These are phyloP conservation scores for Bellardia pandia DNA, from an alignment of 2,888 invertebrate species.

Conservation along the genomic window DNA sequence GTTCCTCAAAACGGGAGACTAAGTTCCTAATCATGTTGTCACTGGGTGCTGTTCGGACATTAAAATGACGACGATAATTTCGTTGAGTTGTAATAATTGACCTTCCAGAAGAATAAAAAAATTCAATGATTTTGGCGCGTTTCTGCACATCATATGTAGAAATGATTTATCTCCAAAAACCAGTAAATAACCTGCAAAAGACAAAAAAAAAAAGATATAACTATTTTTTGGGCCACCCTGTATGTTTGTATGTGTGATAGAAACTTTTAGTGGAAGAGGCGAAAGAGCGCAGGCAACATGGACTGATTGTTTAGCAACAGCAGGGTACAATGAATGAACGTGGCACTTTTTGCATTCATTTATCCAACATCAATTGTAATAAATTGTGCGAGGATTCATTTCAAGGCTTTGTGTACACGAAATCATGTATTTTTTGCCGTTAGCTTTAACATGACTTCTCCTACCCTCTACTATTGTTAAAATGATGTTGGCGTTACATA, in stretches of 20 bases:
- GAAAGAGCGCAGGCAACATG: background rate
- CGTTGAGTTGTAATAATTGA: too few species aligned
- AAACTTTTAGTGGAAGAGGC: conserved; percentile 1
- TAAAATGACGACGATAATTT: too few species aligned
- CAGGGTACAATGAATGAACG: conserved; percentile 44
- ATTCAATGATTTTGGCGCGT: too few species aligned
- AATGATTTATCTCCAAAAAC: too few species aligned
- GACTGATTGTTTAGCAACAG: conserved; percentile 29
- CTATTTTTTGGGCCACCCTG: too few species aligned
- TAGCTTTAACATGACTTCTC: background rate
- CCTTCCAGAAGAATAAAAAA: too few species aligned
- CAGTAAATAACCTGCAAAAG: too few species aligned
- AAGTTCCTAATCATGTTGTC: too few species aligned
- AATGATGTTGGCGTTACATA: background rate
- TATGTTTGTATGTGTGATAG: background rate
- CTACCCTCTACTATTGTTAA: background rate
- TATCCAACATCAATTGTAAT: conserved; percentile 51
- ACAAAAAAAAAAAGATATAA: too few species aligned
- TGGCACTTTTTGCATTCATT: conserved; percentile 39
- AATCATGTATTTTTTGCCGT: background rate
- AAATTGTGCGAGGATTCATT: conserved; percentile 53
- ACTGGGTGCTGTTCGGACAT: too few species aligned
- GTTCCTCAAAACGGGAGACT: too few species aligned
- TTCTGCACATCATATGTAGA: too few species aligned
- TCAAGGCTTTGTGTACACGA: conserved; percentile 15